Base-by-base conservation (phyloP, 2,888 invertebrate genomes). In the Diabrotica balteata region DNA sequence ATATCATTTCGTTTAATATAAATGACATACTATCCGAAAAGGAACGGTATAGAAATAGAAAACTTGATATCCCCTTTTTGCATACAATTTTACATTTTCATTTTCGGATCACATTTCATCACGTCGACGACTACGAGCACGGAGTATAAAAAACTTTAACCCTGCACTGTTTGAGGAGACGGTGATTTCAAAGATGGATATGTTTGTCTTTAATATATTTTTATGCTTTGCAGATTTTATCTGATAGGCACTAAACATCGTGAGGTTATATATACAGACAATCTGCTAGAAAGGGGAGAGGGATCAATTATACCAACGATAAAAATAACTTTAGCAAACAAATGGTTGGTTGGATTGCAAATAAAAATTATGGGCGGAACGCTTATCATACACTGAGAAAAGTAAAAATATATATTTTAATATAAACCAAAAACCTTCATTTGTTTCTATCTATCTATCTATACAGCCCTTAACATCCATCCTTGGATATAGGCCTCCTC, bases 191-290 rank as follows among this genome's bases (percentile, higher is more conserved):
- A 64, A 64, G 64, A 59, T 45, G 58, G 45, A 59, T 59, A 52
- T 64, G 64, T 64, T 64, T 64, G 58, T 64, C 64, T 64, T 64
- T 64, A 59, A 64, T 64, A 64, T 64, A 58, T 64, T 64, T 63
- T 64, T 64, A 64, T 64, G 64, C 51, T 64, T 59, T 58, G 52
- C 52, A 63, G 64, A 64, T 64, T 52, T 58, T 51, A 64, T 59
- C 64, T 17, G 58, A 64, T 64, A 47, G 58, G 52, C 58, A 64
- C 58, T 64, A 64, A 64, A 64, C 45, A 64, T 57, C 58, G 45
- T 5, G 58, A 59, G 45, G 59, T 64, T 64, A 58, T 64, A 52
- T 63, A 57, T 63, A 57, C 57, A 2, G 45, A 54, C 44, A 63
- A 63, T 58, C 45, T 52, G 44, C 58, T 64, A 46, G 8, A 11